phyloP scores from a whole-genome alignment of 2,797 vertebrate genomes.

The Sebastes cheni region DNA sequence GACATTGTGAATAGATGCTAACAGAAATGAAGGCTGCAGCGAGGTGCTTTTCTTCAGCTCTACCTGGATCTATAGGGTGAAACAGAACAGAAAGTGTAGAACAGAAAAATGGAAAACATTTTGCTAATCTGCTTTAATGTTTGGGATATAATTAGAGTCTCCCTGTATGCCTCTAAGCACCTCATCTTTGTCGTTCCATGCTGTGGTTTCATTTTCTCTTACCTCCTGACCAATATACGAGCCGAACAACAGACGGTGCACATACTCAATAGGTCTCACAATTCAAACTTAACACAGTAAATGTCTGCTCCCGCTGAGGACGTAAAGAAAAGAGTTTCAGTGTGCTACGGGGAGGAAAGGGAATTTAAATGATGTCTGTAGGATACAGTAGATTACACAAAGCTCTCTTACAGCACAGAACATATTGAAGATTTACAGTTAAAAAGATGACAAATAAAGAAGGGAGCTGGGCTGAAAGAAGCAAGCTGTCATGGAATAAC shows the following conservation, averaged over 20 bases:
- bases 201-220: slow-evolving; percentile 1
- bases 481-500: background rate
- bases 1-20: background rate
- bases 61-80: background rate
- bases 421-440: background rate
- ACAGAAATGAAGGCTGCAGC: background rate
- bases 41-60: background rate
- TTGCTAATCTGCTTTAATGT: background rate
- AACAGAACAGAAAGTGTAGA: background rate
- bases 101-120: background rate
- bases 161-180: background rate
- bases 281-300: background rate
- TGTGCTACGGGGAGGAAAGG: background rate
- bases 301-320: background rate
- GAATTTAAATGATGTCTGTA: background rate
- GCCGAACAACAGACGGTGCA: background rate
- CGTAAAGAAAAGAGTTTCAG: background rate
- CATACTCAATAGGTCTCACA: background rate
- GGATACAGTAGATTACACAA: background rate
- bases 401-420: background rate
- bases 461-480: background rate
- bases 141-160: background rate
- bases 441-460: background rate
- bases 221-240: background rate
- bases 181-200: slow-evolving; percentile 7